These are phyloP conservation scores for Littorina saxatilis DNA, from an alignment of 1,140 invertebrate species.

Conservation along the genomic window DNA sequence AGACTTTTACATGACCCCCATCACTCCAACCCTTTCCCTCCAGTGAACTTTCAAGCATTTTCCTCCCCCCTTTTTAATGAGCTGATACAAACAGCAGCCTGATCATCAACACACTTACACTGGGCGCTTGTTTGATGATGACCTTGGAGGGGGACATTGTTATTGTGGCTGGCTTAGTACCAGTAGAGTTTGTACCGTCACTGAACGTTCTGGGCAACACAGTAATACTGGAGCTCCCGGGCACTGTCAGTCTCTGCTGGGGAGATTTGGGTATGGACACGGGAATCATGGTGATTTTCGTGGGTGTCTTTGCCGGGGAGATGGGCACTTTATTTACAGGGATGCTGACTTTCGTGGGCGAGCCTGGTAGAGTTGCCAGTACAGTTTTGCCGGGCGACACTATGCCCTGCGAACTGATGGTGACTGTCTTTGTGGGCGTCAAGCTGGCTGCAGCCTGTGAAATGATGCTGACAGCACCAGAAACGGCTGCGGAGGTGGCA, in stretches of 20 bases:
- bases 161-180: constrained; percentile 75
- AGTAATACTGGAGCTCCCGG: constrained; percentile 44
- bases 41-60: too few species aligned
- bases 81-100: too few species aligned
- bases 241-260: constrained; percentile 69
- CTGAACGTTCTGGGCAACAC: constrained; percentile 51
- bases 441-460: constrained; percentile 5
- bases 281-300: constrained; percentile 75
- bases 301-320: constrained; percentile 71
- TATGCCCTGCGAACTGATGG: constrained; percentile 79
- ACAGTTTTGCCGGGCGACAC: constrained; percentile 66
- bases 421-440: constrained; percentile 82
- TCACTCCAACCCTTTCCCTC: too few species aligned
- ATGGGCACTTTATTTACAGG: constrained; percentile 70
- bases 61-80: too few species aligned
- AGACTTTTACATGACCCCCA: too few species aligned
- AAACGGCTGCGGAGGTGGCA: background rate
- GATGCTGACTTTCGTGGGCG: constrained; percentile 68
- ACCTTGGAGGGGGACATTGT: constrained; percentile 77
- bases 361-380: constrained; percentile 52
- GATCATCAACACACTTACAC: constrained; percentile 58
- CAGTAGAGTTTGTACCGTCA: constrained; percentile 42
- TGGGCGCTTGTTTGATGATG: constrained; percentile 69
- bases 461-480: constrained; percentile 8
- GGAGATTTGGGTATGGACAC: constrained; percentile 72